Evolutionary conservation across 2,797 vertebrate genomes (phyloP).

Genomic region (Neosilurus hyrtlii): DNA sequence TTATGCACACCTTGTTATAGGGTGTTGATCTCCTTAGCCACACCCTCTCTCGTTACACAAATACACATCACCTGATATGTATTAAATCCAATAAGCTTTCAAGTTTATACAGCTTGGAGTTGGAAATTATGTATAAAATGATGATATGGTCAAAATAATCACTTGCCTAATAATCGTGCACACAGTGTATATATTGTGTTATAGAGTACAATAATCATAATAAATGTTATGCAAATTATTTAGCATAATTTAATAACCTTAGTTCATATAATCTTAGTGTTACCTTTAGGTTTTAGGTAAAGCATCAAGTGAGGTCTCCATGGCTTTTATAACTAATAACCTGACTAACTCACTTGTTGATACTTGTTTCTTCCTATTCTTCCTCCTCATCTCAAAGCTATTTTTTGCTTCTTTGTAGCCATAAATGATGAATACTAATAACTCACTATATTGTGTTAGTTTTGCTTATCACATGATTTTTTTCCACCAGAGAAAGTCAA

Average conservation of each 20-base stretch:
- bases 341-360: background rate
- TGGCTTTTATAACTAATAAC: background rate
- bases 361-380: background rate
- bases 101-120: too few relatives aligned
- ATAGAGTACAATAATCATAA: background rate
- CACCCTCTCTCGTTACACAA: too few relatives aligned
- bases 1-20: too few relatives aligned
- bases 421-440: background rate
- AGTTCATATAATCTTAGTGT: background rate
- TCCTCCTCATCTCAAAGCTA: background rate
- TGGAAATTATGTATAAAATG: too few relatives aligned
- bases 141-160: too few relatives aligned
- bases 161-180: too few relatives aligned
- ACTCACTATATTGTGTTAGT: background rate
- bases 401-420: background rate
- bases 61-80: too few relatives aligned
- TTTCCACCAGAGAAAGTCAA: slow-evolving; percentile 5
- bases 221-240: background rate
- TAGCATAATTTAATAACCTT: background rate
- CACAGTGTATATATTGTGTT: background rate
- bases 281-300: background rate
- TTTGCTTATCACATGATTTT: background rate
- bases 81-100: too few relatives aligned
- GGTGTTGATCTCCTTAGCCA: too few relatives aligned
- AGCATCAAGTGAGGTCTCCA: background rate